A percentile compares a stretch with the other conserved stretches of the same genome.
Evolutionary conservation across 2,888 invertebrate genomes (phyloP).

Genomic region (Ligdia adustata): DNA sequence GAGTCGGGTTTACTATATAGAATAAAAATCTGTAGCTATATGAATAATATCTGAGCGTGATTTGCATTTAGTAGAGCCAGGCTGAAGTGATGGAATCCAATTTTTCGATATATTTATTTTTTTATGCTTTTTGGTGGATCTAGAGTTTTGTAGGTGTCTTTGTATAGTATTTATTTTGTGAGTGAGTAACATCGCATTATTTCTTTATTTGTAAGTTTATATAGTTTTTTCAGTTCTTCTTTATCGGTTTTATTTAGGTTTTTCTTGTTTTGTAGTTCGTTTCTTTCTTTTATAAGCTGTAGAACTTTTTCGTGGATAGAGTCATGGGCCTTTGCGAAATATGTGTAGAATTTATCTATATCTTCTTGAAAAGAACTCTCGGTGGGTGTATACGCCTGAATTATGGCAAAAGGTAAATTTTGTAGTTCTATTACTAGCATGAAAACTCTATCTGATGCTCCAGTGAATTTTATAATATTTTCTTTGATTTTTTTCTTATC

Average conservation of each 20-base stretch:
- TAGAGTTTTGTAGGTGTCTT: slow-evolving; percentile 13
- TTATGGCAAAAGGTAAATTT: slow-evolving; percentile 25
- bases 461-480: too few relatives aligned
- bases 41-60: slow-evolving; percentile 11
- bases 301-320: slow-evolving; percentile 9
- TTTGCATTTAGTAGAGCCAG: slow-evolving; percentile 5
- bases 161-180: not conserved
- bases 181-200: not conserved
- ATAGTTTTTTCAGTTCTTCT: not conserved
- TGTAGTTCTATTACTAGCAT: slow-evolving; percentile 32
- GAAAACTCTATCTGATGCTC: slow-evolving; percentile 38
- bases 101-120: slow-evolving; percentile 21
- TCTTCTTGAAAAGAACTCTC: slow-evolving; percentile 32
- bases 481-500: slow-evolving; percentile 31
- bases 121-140: slow-evolving; percentile 23
- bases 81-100: slow-evolving; percentile 22
- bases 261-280: slow-evolving; percentile 12
- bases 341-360: slow-evolving; percentile 30
- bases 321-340: not conserved
- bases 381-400: slow-evolving; percentile 32
- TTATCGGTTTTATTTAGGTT: not conserved
- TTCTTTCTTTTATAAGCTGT: slow-evolving; percentile 21
- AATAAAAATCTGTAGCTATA: slow-evolving; percentile 14
- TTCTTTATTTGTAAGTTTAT: not conserved
- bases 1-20: slow-evolving; percentile 4